Evolutionary conservation across 2,888 invertebrate species (phyloP).

Genomic region (Ennomos fuscantarius): DNA sequence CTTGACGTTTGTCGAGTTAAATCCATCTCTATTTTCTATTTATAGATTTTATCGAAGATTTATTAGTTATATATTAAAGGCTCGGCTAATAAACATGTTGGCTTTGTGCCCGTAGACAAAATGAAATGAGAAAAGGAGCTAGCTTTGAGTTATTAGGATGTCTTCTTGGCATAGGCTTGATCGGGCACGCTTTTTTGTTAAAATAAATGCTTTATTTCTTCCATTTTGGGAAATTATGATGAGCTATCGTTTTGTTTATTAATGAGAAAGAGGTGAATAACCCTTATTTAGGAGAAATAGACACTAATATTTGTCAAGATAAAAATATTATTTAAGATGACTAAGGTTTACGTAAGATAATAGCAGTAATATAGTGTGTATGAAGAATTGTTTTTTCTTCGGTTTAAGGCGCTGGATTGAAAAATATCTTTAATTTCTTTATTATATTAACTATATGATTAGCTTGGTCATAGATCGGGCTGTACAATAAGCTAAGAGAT

Average conservation of each 20-base stretch:
- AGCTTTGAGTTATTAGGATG: slow-evolving; percentile 10
- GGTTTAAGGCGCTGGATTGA: too few species aligned
- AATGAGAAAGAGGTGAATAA: neutral
- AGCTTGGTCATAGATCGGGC: too few species aligned
- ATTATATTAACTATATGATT: too few species aligned
- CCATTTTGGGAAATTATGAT: slow-evolving; percentile 4
- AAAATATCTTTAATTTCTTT: too few species aligned
- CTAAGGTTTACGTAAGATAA: too few species aligned
- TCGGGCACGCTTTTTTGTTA: slow-evolving; percentile 12
- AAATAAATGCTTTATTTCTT: slow-evolving; percentile 16
- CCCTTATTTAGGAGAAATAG: neutral
- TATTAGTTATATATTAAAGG: slow-evolving; percentile 18
- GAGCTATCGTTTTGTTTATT: slow-evolving; percentile 6
- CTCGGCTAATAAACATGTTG: slow-evolving; percentile 18
- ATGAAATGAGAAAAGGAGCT: slow-evolving; percentile 6
- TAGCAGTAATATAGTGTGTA: too few species aligned
- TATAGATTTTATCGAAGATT: slow-evolving; percentile 17
- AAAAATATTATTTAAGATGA: too few species aligned
- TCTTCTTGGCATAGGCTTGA: slow-evolving; percentile 12
- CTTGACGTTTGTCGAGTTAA: neutral
- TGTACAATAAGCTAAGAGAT: too few species aligned
- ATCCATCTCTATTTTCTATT: slow-evolving; percentile 6
- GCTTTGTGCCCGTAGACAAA: slow-evolving; percentile 9
- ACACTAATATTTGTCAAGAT: too few species aligned
- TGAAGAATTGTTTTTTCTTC: too few species aligned